Evolutionary conservation across 2,113 vertebrate species (phyloP).

Genomic region (Austrofundulus limnaeus): DNA sequence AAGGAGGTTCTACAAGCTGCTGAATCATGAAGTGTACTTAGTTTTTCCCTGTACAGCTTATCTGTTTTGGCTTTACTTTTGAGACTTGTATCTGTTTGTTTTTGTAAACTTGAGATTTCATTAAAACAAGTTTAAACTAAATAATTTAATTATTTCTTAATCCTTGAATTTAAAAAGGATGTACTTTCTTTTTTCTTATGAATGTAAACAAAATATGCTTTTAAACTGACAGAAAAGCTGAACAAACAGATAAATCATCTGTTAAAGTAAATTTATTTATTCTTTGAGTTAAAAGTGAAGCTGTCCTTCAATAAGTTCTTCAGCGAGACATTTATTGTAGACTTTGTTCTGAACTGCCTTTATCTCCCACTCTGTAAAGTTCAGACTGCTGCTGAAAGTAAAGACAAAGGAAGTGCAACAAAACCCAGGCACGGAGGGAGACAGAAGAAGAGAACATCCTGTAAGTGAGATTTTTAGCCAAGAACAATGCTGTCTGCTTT

Average conservation of each 20-base stretch:
- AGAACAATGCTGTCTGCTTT: conserved; percentile 56
- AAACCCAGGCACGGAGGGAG: conserved; percentile 12
- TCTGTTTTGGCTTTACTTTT: no score
- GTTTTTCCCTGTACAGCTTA: no score
- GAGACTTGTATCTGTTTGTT: no score
- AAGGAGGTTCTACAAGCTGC: no score
- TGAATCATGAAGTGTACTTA: no score
- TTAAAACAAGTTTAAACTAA: no score
- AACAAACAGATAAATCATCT: neutral
- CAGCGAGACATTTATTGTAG: conserved; percentile 9
- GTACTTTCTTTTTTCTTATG: no score
- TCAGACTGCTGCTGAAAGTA: conserved; percentile 23
- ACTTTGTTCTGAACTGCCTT: conserved; percentile 19
- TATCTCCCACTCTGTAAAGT: conserved; percentile 29
- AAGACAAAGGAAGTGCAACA: conserved; percentile 27
- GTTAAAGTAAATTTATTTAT: neutral
- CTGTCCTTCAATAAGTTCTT: conserved; percentile 5
- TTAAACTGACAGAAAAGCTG: neutral
- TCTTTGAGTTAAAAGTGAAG: conserved; percentile 2
- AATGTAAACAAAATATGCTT: no score
- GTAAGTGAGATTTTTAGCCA: conserved; percentile 53
- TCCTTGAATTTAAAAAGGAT: no score
- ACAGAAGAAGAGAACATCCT: conserved; percentile 48
- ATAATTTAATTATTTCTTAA: no score
- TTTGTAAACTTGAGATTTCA: no score